Conservation (phyloP, 2,888 invertebrate genomes). For the Anthoptus insignis region DNA sequence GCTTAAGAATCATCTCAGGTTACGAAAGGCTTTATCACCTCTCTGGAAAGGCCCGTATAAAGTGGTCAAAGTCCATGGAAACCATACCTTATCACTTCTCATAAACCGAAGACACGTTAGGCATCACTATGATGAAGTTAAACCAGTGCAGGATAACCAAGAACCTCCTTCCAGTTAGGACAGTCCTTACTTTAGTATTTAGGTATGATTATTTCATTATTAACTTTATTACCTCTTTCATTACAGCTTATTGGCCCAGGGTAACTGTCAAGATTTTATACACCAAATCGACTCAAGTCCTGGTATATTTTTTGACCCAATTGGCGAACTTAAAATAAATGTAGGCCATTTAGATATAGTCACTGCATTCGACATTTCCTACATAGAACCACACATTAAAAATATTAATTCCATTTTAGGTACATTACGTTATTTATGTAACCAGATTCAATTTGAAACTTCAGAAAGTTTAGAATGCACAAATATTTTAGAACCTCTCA, state of each 20-base stretch:
- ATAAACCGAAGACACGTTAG: constrained; percentile 46
- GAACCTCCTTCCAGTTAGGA: too few relatives aligned
- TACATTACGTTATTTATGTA: too few relatives aligned
- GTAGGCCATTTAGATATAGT: too few relatives aligned
- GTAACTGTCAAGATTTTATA: too few relatives aligned
- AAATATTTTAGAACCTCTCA: too few relatives aligned
- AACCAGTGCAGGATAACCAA: too few relatives aligned
- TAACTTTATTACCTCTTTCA: too few relatives aligned
- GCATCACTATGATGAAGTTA: constrained; percentile 46
- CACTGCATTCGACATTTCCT: constrained; percentile 14
- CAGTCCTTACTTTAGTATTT: too few relatives aligned
- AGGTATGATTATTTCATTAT: constrained; percentile 16
- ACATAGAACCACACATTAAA: constrained; percentile 14
- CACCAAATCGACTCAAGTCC: constrained; percentile 17
- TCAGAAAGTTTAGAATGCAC: too few relatives aligned
- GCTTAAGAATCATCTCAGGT: constrained; percentile 45
- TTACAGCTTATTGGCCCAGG: too few relatives aligned
- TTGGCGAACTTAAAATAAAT: constrained; percentile 11
- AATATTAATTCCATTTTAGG: constrained; percentile 10
- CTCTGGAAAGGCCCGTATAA: constrained; percentile 53
- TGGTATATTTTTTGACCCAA: constrained; percentile 20
- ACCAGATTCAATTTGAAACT: too few relatives aligned
- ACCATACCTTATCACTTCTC: constrained; percentile 45
- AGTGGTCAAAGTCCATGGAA: constrained; percentile 48
- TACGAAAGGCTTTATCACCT: constrained; percentile 48